Conservation (phyloP, 2,797 vertebrate species). For the Podarcis lilfordi region DNA sequence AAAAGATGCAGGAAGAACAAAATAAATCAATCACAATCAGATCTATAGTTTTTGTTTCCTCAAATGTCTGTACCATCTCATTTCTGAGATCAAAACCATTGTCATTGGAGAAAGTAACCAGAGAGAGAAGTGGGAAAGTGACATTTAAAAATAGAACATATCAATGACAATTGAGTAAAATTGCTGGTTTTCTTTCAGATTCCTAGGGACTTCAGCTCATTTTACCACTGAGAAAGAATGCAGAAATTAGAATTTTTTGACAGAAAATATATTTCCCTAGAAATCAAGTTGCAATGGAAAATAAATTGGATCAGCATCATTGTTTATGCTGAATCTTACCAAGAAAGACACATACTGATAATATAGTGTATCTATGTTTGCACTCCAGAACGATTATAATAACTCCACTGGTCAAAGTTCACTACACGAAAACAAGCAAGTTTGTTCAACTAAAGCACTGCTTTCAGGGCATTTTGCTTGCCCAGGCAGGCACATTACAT, state of each 20-base stretch:
- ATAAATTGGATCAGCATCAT: constrained; percentile 23
- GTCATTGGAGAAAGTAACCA: constrained; percentile 32
- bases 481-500: too few relatives aligned
- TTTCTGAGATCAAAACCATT: constrained; percentile 43
- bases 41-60: constrained; percentile 26
- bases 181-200: constrained; percentile 21
- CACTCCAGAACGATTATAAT: constrained; percentile 7
- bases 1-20: background rate
- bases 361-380: background rate
- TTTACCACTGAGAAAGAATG: constrained; percentile 34
- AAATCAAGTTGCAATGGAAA: constrained; percentile 36
- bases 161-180: constrained; percentile 3
- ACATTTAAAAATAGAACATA: constrained; percentile 34
- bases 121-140: constrained; percentile 34
- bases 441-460: background rate
- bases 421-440: background rate
- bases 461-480: background rate
- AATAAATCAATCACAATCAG: constrained; percentile 6
- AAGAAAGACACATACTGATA: background rate
- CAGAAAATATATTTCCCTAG: constrained; percentile 14
- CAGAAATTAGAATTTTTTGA: constrained; percentile 12
- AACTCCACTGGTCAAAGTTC: background rate
- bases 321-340: constrained; percentile 12
- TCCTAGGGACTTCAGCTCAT: background rate
- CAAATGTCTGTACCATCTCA: constrained; percentile 1